Base-by-base conservation (phyloP, 2,888 invertebrate species). In the Dermolepida albohirtum region DNA sequence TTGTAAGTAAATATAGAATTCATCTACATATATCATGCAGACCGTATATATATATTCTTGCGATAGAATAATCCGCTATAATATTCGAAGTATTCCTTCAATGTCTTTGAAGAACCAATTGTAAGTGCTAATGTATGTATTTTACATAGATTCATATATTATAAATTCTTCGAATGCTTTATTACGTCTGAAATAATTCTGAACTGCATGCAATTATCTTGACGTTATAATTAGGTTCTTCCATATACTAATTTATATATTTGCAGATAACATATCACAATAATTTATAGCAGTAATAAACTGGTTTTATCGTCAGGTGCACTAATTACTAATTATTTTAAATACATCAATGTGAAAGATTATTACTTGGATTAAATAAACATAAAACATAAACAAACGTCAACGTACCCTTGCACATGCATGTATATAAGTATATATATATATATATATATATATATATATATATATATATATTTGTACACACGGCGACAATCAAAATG, bases 321-420 rank as follows among this genome's bases (percentile, higher is more conserved):
- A 47, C 47, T 4, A 47, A 12, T 16, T 17, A 47, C 12, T 47
- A 47, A 47, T 47, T 17, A 47, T 47, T 47, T 47, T 12, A 47
- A 47, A 8, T 47, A 14, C 14, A 17, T 47, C 17, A 10, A 14
- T 47, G 47, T 14, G 7, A 47, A 7, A 40, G 55, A 55, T 55
- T 17, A 55, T 55, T 55, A 40, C 55, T 34, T 2, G 40, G 55
- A 55, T 55, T 55, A 55, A 55, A 55, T 40, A 17, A 34, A 40
- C 55, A 55, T 55, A 55, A 55, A 55, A 12, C 40, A 39, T 39
- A 10, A 40, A 55, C 34, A 40, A 55, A 55, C 41, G 40, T 16
- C 55, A 14, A n/a, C 12, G 14, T 16, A 22, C 16, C 34, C 39
- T 54, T 54, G 54, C 54, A 54, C 4, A 22, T 22, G 22, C 4